A percentile compares a stretch with the other conserved stretches of the same genome.
These are phyloP conservation scores for Platanista minor DNA, from an alignment of 2,113 vertebrate genomes.

Conservation along the genomic window DNA sequence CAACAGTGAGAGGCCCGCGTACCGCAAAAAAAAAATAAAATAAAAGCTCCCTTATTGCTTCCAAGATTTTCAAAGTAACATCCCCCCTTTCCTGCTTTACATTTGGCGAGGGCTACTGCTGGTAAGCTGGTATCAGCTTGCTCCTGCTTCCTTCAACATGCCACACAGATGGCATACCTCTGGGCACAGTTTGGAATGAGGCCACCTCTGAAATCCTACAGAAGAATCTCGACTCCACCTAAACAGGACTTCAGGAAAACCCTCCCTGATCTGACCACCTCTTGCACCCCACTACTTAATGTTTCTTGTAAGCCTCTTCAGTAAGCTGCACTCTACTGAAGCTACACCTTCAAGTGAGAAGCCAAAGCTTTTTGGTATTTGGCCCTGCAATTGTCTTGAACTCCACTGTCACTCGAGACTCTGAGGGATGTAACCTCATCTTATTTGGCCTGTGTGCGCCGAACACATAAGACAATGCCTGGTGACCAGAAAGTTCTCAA, in stretches of 20 bases:
- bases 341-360: not conserved
- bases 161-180: fast-evolving
- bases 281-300: not conserved
- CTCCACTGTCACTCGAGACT: too few relatives aligned
- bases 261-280: not conserved
- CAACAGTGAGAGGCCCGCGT: too few relatives aligned
- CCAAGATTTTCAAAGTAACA: not conserved
- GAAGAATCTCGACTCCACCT: not conserved
- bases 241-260: not conserved
- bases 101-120: fast-evolving
- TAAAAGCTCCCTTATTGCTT: not conserved
- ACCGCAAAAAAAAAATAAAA: too few relatives aligned
- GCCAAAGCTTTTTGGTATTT: not conserved
- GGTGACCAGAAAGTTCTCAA: not conserved
- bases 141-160: not conserved
- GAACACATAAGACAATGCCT: not conserved
- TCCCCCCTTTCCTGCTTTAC: not conserved
- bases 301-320: fast-evolving
- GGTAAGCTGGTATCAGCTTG: not conserved
- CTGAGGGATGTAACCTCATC: not conserved
- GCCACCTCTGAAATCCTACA: not conserved
- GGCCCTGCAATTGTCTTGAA: not conserved
- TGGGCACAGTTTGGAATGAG: not conserved
- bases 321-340: not conserved
- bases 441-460: not conserved